Percentiles rank a stretch among this genome's conserved stretches.
These are phyloP conservation scores for Myrmecophaga tridactyla DNA, from an alignment of 2,113 vertebrate species.

Conservation along the genomic window DNA sequence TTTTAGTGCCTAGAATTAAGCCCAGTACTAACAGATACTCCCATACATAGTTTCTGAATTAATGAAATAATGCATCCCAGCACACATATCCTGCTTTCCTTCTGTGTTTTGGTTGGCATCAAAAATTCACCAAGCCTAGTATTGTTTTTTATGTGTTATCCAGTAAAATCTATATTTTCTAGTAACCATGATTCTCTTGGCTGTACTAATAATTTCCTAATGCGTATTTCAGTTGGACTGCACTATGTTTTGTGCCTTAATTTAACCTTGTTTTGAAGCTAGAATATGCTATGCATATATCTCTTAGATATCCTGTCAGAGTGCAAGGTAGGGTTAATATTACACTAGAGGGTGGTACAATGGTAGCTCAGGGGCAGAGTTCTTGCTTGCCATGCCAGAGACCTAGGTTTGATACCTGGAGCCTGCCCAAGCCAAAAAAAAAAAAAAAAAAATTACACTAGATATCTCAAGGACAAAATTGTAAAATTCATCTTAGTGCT, in stretches of 20 bases:
- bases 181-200: neutral
- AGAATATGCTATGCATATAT: neutral
- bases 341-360: too few species aligned
- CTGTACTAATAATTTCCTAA: neutral
- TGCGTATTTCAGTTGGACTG: neutral
- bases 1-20: neutral
- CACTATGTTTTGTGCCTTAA: neutral
- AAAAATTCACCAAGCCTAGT: neutral
- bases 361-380: too few species aligned
- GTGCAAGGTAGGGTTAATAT: too few species aligned
- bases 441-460: too few species aligned
- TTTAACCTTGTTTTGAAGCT: neutral
- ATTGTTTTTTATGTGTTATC: neutral
- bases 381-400: too few species aligned
- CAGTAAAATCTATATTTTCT: neutral
- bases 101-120: neutral
- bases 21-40: neutral
- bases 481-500: neutral
- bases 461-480: neutral
- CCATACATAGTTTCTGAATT: neutral
- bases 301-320: neutral
- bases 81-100: neutral
- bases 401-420: too few species aligned
- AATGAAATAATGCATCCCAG: neutral
- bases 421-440: too few species aligned